Evolutionary conservation across 2,888 invertebrate genomes (phyloP), one percentile per base, ranked within the genome.

Genomic region (Nomada ruficornis): DNA sequence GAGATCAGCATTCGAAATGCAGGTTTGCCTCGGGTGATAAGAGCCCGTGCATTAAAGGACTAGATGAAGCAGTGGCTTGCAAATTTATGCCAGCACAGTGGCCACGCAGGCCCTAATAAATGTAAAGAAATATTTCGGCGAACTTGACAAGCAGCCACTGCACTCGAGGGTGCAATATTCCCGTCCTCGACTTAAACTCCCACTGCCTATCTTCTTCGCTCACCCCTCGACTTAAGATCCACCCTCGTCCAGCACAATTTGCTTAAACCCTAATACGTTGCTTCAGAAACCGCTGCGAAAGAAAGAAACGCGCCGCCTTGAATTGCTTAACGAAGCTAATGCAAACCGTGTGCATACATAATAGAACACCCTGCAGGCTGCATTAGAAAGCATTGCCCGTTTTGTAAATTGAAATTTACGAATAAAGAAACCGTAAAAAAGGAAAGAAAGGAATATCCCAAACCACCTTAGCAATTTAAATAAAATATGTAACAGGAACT

Each of bases 221-320:
- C 50, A 7, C 50, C 10, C 26, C 59, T 69, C 26, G 11, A 4
- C 18, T 15, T 29, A 4, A 44, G 64, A 73, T 20, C 44, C 55
- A 44, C 44, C 18, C 20, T 47, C 55, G 15, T 11, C 20, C 1
- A 26, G 36, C 29, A 47, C 73, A 65, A 73, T 73, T 73, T 73
- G 47, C 73, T 67, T 73, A 67, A 73, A 67, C 65, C 73, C 20
- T 73, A 36, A 65, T 67, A 67, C 65, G 65, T 29, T 73, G 55
- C 29, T 23, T 15, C 15, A 7, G 59, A 20, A 68, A 44, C 68
- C n/a, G 47, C 20, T 10, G 11, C 15, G 9, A 60, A 13, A 50
- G 50, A 62, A 52, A 52, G 70, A 20, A 70, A 71, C 60, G 70
- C 7, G 47, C 47, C 47, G 47, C 60, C 60, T 70, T 60, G 50